These are phyloP conservation scores for Solen grandis DNA, from an alignment of 1,140 invertebrate genomes.

Conservation along the genomic window DNA sequence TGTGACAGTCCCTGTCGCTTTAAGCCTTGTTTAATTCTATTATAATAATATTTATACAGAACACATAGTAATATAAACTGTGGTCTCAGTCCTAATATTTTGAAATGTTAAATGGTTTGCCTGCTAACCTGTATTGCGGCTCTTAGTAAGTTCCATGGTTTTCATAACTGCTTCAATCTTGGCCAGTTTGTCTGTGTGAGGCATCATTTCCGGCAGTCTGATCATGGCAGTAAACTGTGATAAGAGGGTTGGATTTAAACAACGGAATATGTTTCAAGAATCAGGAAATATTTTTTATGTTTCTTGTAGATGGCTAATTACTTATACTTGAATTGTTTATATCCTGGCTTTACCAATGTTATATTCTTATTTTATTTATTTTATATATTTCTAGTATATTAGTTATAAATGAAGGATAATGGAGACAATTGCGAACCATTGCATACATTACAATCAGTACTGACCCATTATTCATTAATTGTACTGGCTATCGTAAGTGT, in stretches of 20 bases:
- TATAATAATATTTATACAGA: too few species aligned
- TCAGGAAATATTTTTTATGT: not conserved
- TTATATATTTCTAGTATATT: not conserved
- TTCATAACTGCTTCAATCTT: constrained; percentile 91
- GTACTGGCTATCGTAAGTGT: too few species aligned
- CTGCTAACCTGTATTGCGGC: constrained; percentile 89
- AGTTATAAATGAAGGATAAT: not conserved
- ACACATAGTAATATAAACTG: too few species aligned
- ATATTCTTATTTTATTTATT: not conserved
- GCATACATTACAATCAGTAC: too few species aligned
- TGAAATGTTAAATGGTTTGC: too few species aligned
- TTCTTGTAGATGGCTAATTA: not conserved
- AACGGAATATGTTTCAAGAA: too few species aligned
- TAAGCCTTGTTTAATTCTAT: too few species aligned
- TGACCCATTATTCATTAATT: too few species aligned
- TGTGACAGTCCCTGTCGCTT: too few species aligned
- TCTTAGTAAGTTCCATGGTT: constrained; percentile 87
- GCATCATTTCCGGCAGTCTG: constrained; percentile 88
- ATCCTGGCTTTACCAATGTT: not conserved
- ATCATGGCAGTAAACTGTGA: constrained; percentile 87
- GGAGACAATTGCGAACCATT: too few species aligned
- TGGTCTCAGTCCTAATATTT: too few species aligned
- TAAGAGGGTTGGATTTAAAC: too few species aligned
- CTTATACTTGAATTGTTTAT: not conserved
- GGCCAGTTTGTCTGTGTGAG: constrained; percentile 88